phyloP scores from a whole-genome alignment of 2,113 vertebrate genomes.

The Eulacestoma nigropectus region DNA sequence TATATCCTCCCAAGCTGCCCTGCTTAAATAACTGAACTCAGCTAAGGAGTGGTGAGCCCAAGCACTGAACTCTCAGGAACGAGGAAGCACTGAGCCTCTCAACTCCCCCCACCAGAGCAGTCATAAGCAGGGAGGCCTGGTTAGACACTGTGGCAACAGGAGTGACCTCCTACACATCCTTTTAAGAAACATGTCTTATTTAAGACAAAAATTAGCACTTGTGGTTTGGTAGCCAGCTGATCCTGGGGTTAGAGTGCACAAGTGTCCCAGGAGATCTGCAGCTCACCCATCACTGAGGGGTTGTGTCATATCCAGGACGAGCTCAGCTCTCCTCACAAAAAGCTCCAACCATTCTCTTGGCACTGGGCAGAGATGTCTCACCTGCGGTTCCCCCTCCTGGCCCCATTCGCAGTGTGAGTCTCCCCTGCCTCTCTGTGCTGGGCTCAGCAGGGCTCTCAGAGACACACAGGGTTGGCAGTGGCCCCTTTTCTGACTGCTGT shows the following conservation, averaged over 20 bases:
- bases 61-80: not conserved
- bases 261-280: not conserved
- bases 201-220: not conserved
- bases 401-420: fast-evolving
- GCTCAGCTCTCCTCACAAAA: not conserved
- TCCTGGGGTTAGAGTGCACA: not conserved
- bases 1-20: not conserved
- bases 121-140: not conserved
- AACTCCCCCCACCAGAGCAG: not conserved
- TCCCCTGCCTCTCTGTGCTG: not conserved
- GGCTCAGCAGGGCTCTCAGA: not conserved
- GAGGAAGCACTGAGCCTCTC: conserved; percentile 15
- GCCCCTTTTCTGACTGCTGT: not conserved
- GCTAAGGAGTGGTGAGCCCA: not conserved
- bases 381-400: fast-evolving
- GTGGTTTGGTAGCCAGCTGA: not conserved
- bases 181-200: not conserved
- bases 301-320: not conserved
- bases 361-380: not conserved
- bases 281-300: not conserved
- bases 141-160: not conserved
- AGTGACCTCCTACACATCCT: not conserved
- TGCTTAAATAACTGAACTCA: conserved; percentile 34
- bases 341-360: not conserved
- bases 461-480: not conserved